phyloP scores from a whole-genome alignment of 2,888 invertebrate genomes.

The Antheraea yamamai region DNA sequence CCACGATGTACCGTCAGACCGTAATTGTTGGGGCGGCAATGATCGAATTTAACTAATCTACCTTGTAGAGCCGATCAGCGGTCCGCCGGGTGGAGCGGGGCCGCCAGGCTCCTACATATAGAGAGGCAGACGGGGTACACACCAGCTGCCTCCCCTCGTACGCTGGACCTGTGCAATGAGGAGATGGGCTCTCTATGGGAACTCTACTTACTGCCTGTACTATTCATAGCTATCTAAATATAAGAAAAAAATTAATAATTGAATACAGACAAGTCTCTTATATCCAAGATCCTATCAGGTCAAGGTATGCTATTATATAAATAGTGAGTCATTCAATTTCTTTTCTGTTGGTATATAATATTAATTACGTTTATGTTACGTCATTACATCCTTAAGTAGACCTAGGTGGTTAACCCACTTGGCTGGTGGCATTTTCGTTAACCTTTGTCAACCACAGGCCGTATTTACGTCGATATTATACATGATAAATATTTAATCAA shows the following conservation, averaged over 20 bases:
- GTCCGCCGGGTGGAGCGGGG: no score
- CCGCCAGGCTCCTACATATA: no score
- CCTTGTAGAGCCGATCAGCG: no score
- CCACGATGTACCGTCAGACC: no score
- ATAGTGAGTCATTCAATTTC: not conserved
- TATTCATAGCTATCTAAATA: no score
- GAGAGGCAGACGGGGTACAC: no score
- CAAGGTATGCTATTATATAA: not conserved
- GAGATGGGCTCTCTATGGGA: no score
- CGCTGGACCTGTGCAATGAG: no score
- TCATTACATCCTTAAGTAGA: constrained; percentile 30
- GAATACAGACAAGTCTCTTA: not conserved
- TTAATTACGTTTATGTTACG: constrained; percentile 21
- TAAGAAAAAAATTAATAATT: not conserved
- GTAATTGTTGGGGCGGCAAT: no score
- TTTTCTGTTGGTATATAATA: not conserved
- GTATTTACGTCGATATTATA: not conserved
- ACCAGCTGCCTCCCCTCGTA: no score
- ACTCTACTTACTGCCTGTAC: no score
- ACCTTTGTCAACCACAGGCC: constrained; percentile 44
- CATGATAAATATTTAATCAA: not conserved
- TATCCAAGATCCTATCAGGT: not conserved
- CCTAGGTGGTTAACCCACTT: constrained; percentile 53
- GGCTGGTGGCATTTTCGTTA: constrained; percentile 56
- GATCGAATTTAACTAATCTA: no score